These are phyloP conservation scores for Anarrhichthys ocellatus DNA, from an alignment of 2,113 vertebrate genomes.

Conservation along the genomic window DNA sequence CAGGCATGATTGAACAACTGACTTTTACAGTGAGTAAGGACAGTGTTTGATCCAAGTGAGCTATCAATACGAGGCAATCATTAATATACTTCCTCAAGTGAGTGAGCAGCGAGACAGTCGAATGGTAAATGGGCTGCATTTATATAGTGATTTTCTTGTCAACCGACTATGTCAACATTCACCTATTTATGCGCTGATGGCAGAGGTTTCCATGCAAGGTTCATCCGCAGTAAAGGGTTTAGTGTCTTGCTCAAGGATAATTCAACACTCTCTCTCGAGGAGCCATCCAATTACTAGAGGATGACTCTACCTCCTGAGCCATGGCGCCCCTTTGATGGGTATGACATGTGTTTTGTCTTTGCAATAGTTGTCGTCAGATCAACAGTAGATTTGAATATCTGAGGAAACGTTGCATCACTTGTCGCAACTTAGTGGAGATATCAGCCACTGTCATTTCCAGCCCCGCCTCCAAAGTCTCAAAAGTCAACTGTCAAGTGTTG, in stretches of 20 bases:
- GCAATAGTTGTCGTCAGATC: neutral
- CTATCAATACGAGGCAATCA: conserved; percentile 3
- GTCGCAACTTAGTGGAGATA: neutral
- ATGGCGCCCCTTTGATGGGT: neutral
- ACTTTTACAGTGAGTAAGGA: conserved; percentile 7
- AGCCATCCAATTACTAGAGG: neutral
- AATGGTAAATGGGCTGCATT: neutral
- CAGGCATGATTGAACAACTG: conserved; percentile 12
- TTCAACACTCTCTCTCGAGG: neutral
- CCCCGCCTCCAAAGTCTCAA: neutral
- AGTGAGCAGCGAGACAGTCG: neutral
- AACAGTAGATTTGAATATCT: neutral
- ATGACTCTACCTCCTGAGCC: neutral
- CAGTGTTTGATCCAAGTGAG: conserved; percentile 3
- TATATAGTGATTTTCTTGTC: neutral
- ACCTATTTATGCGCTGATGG: neutral
- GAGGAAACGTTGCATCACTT: neutral
- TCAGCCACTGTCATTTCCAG: neutral
- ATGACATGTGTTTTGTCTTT: neutral
- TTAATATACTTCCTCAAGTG: neutral
- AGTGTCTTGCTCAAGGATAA: neutral
- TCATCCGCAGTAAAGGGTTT: neutral
- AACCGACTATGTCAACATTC: neutral
- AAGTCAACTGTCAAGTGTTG: neutral
- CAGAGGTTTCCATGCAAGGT: neutral